Evolutionary conservation across 2,797 vertebrate genomes (phyloP).

Genomic region (Amblyraja radiata): DNA sequence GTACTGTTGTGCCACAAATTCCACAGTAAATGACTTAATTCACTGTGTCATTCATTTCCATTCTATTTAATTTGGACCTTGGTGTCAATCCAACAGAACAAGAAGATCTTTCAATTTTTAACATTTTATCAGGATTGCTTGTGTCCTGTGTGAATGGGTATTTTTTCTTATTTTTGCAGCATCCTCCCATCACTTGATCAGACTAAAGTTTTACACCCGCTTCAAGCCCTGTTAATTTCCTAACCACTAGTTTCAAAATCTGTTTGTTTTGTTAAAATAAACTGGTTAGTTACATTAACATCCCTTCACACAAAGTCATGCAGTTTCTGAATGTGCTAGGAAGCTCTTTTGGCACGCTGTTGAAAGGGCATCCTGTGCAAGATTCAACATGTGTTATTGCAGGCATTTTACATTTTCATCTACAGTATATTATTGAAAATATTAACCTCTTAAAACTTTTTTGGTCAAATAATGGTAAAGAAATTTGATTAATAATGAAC

Average conservation of each 20-base stretch:
- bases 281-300: not conserved
- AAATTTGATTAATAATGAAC: not conserved
- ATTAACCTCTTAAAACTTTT: not conserved
- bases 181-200: not conserved
- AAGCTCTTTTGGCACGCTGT: not conserved
- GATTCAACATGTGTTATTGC: too few relatives aligned
- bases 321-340: not conserved
- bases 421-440: not conserved
- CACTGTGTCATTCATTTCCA: not conserved
- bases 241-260: not conserved
- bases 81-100: not conserved
- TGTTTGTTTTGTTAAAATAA: not conserved
- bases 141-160: not conserved
- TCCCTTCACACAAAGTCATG: not conserved
- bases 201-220: not conserved
- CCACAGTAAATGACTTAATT: not conserved
- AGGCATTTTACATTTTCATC: not conserved
- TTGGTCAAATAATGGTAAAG: not conserved
- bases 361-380: not conserved
- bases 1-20: not conserved
- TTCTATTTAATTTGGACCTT: not conserved
- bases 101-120: conserved; percentile 4
- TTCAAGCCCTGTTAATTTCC: not conserved
- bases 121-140: not conserved
- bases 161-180: not conserved